A percentile compares a stretch with the other conserved stretches of the same genome.
phyloP scores from a whole-genome alignment of 2,888 invertebrate genomes.

The Melinopterus prodromus region DNA sequence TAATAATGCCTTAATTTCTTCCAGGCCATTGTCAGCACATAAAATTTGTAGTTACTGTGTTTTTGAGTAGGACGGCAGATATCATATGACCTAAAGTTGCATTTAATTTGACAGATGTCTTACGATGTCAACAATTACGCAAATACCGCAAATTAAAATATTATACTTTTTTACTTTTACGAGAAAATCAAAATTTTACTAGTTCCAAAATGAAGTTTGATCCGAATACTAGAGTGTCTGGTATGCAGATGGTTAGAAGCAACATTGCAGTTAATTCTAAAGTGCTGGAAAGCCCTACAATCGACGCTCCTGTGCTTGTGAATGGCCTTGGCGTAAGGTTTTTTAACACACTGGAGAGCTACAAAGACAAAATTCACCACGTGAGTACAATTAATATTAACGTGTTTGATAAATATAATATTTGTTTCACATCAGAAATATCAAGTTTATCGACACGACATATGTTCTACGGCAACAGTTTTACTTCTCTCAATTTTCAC shows the following conservation, averaged over 20 bases:
- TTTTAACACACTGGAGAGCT: constrained; percentile 44
- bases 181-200: not conserved
- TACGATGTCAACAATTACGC: not conserved
- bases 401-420: not conserved
- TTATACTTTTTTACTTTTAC: not conserved
- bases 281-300: constrained; percentile 18
- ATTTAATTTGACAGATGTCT: not conserved
- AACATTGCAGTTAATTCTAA: not conserved
- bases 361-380: constrained; percentile 52
- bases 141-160: not conserved
- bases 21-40: not conserved
- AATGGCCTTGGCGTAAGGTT: constrained; percentile 49
- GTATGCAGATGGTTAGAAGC: not conserved
- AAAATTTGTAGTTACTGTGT: not conserved
- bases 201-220: not conserved
- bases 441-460: too few relatives aligned
- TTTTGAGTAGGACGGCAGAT: not conserved
- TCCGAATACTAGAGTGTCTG: not conserved
- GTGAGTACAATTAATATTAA: constrained; percentile 37
- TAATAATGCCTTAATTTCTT: not conserved
- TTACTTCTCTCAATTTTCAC: too few relatives aligned
- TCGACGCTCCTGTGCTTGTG: not conserved
- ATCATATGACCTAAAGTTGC: not conserved
- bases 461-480: too few relatives aligned
- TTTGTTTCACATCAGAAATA: too few relatives aligned